Percentiles rank a stretch among this genome's conserved stretches.
Evolutionary conservation across 1,140 invertebrate species (phyloP).

Genomic region (Aphelenchoides avenae): DNA sequence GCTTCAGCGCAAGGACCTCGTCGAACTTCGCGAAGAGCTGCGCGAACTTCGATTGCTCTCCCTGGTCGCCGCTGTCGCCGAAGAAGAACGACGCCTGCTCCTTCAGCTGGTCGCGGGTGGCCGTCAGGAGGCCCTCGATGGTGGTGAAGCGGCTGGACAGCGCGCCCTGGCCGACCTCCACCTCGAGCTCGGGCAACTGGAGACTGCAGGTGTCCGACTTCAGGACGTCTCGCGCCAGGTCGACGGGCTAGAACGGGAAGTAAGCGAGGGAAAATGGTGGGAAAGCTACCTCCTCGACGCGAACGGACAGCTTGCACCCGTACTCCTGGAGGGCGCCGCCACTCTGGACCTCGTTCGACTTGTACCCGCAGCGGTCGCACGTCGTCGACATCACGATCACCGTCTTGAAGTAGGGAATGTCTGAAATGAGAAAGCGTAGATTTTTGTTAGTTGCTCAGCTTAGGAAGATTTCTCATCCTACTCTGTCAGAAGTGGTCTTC

Average conservation of each 20-base stretch:
- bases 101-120: constrained; percentile 61
- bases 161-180: constrained; percentile 76
- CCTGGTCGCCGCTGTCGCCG: constrained; percentile 43
- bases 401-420: constrained; percentile 93
- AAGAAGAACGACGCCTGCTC: constrained; percentile 54
- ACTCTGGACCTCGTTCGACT: constrained; percentile 91
- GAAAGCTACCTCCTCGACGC: constrained; percentile 65
- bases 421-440: constrained; percentile 64
- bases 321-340: constrained; percentile 80
- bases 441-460: too few relatives aligned
- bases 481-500: too few relatives aligned
- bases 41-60: constrained; percentile 35
- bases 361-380: constrained; percentile 82
- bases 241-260: constrained; percentile 63
- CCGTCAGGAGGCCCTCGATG: constrained; percentile 72
- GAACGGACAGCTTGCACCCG: constrained; percentile 75
- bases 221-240: constrained; percentile 84
- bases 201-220: constrained; percentile 91
- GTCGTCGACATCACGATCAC: constrained; percentile 90
- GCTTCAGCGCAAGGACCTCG: constrained; percentile 65
- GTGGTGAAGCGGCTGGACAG: constrained; percentile 92
- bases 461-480: too few relatives aligned
- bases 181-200: constrained; percentile 80
- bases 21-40: constrained; percentile 42
- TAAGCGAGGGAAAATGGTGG: constrained; percentile 7